Percentiles rank a stretch among this genome's conserved stretches.
Evolutionary conservation across 2,888 invertebrate species (phyloP).

Genomic region (Drosophila borealis): DNA sequence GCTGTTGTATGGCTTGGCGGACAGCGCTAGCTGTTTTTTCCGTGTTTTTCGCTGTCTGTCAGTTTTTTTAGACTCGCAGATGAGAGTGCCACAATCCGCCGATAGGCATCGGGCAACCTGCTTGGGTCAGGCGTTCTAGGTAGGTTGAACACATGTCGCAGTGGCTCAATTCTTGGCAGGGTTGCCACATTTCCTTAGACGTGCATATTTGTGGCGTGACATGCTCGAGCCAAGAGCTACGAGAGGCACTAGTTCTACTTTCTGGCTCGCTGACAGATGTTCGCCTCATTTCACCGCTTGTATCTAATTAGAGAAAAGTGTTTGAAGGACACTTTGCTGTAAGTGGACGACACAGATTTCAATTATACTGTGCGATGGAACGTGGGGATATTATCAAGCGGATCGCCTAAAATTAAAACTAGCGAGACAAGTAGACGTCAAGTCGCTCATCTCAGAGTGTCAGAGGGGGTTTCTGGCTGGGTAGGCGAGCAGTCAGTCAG

Average conservation of each 20-base stretch:
- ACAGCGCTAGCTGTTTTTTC: background rate
- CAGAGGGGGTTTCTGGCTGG: background rate
- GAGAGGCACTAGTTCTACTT: constrained; percentile 16
- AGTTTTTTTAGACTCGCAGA: no score
- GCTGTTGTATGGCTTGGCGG: constrained; percentile 1
- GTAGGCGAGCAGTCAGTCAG: constrained; percentile 22
- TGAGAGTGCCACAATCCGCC: background rate
- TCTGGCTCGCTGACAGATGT: constrained; percentile 26
- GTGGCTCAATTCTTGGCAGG: background rate
- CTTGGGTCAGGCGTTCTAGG: background rate
- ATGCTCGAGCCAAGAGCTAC: background rate
- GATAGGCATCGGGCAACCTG: constrained; percentile 1
- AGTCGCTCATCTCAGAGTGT: constrained; percentile 24
- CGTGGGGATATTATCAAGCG: background rate
- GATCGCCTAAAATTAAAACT: constrained; percentile 44
- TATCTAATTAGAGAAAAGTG: constrained; percentile 82
- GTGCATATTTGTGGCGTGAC: constrained; percentile 2
- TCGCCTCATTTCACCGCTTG: constrained; percentile 63
- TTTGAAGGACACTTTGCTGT: constrained; percentile 77
- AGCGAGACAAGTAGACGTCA: constrained; percentile 22
- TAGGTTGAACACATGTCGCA: background rate
- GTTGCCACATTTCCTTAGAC: no score
- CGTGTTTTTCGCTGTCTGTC: background rate
- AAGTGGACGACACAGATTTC: constrained; percentile 65
- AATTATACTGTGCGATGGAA: constrained; percentile 4